Evolutionary conservation across 1,140 invertebrate genomes (phyloP).

Genomic region (Colletes gigas): DNA sequence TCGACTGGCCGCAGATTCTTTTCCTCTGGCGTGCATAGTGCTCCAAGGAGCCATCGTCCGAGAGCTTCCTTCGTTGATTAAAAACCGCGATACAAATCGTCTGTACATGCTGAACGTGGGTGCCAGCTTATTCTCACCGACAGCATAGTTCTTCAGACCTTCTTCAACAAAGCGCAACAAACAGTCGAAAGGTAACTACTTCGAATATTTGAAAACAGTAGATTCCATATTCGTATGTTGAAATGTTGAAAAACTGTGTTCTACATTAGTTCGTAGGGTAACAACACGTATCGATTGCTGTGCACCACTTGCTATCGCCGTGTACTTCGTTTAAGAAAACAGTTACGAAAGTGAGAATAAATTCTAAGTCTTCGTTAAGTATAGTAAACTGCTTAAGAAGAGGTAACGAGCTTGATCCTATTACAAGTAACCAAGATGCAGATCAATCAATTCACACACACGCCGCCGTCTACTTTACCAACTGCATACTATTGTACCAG

Average conservation of each 20-base stretch:
- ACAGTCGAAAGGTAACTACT: neutral
- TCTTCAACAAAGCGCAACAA: neutral
- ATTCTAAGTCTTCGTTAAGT: neutral
- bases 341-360: neutral
- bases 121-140: constrained; percentile 40
- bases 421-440: neutral
- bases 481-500: neutral
- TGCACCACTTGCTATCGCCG: too few species aligned
- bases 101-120: constrained; percentile 36
- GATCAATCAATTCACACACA: neutral
- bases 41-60: neutral
- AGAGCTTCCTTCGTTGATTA: constrained; percentile 37
- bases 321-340: neutral
- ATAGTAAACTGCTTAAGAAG: neutral
- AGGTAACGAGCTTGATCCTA: neutral
- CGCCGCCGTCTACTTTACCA: neutral
- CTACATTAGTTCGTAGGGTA: too few species aligned
- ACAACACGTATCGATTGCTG: too few species aligned
- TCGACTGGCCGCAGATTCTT: constrained; percentile 21
- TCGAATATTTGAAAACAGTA: too few species aligned
- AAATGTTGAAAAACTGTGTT: too few species aligned
- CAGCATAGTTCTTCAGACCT: constrained; percentile 15
- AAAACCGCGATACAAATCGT: constrained; percentile 47
- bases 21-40: neutral
- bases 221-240: neutral